These are phyloP conservation scores for Virgularia gustaviana DNA, from an alignment of 92 coral and sea anemone genomes.

Conservation along the genomic window DNA sequence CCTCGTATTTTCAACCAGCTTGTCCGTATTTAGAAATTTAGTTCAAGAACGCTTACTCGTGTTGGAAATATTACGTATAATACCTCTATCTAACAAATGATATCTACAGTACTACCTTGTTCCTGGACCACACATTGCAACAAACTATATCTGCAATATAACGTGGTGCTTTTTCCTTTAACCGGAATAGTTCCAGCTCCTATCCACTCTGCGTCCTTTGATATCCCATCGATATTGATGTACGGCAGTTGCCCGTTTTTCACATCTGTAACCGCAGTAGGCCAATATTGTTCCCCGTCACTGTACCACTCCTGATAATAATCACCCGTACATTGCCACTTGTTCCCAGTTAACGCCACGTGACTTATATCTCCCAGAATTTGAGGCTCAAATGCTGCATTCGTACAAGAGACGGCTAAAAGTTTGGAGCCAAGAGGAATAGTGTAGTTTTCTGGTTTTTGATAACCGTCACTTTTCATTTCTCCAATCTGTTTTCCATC, in stretches of 20 bases:
- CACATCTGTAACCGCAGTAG: not conserved
- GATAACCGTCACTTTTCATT: not conserved
- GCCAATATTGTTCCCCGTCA: conserved; percentile 2
- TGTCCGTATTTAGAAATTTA: too few relatives aligned
- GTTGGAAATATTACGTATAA: not conserved
- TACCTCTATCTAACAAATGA: not conserved
- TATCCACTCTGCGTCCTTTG: conserved; percentile 11
- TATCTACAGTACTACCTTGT: not conserved
- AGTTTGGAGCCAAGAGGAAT: not conserved
- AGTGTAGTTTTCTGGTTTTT: not conserved
- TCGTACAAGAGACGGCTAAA: not conserved
- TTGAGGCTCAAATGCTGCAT: not conserved
- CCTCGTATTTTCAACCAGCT: too few relatives aligned
- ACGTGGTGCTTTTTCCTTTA: not conserved
- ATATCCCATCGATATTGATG: not conserved
- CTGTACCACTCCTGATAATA: conserved; percentile 2
- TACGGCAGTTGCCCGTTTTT: not conserved
- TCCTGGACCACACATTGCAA: not conserved
- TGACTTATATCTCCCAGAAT: not conserved
- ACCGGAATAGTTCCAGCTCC: not conserved
- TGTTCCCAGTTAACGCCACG: not conserved
- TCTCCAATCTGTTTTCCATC: not conserved
- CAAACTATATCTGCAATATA: conserved; percentile 26
- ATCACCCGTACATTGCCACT: conserved; percentile 2
- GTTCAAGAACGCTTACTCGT: too few relatives aligned